Conservation (phyloP, 1,140 invertebrate species). For the Diplogasteroides magnus region DNA sequence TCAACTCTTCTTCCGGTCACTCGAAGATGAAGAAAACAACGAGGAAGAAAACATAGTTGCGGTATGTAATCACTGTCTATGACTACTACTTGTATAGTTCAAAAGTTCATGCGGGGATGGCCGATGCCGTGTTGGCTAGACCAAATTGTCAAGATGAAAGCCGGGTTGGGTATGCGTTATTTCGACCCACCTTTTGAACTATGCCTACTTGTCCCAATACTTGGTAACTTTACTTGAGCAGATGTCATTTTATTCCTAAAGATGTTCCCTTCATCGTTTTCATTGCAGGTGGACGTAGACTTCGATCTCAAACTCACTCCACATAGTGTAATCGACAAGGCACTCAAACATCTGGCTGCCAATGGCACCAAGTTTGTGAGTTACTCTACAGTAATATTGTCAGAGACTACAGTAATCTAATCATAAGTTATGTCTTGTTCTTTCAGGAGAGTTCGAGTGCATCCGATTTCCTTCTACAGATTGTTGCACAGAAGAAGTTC, state of each 20-base stretch:
- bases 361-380: too few species aligned
- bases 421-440: background rate
- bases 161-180: background rate
- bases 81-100: too few species aligned
- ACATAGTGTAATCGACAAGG: slow-evolving; percentile 10
- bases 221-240: too few species aligned
- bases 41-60: background rate
- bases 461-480: slow-evolving; percentile 44
- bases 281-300: background rate
- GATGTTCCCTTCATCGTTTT: too few species aligned
- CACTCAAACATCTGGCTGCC: background rate
- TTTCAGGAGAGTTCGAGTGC: slow-evolving; percentile 24
- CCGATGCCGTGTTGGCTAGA: too few species aligned
- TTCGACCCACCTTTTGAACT: background rate
- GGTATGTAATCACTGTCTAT: too few species aligned
- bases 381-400: too few species aligned
- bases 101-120: too few species aligned
- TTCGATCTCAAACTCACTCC: slow-evolving; percentile 14
- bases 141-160: too few species aligned
- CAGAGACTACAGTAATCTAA: too few species aligned
- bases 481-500: slow-evolving; percentile 39
- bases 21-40: background rate
- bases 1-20: background rate
- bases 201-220: too few species aligned
- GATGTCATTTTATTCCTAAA: too few species aligned